Conservation (phyloP, 2,888 invertebrate species). For the Adineta ricciae region DNA sequence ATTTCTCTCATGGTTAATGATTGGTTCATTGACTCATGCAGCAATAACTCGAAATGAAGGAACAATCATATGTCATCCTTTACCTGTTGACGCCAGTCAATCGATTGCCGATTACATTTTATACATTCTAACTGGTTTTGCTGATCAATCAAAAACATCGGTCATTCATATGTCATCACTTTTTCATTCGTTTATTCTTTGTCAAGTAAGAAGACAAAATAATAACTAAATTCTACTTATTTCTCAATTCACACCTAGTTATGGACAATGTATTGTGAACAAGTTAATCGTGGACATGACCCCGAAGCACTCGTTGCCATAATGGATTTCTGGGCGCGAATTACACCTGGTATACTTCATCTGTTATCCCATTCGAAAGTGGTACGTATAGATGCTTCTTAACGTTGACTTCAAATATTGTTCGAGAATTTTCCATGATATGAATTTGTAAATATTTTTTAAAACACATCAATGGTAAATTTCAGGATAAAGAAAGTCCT, state of each 20-base stretch:
- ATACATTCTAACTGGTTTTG: slow-evolving; percentile 88
- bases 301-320: slow-evolving; percentile 57
- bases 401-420: background rate
- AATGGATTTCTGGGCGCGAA: slow-evolving; percentile 95
- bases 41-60: slow-evolving; percentile 57
- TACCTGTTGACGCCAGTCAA: slow-evolving; percentile 87
- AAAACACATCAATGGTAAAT: background rate
- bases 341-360: slow-evolving; percentile 86
- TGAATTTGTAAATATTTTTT: background rate
- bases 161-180: slow-evolving; percentile 87
- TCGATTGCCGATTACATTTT: slow-evolving; percentile 94
- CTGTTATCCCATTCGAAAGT: slow-evolving; percentile 80
- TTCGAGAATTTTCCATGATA: background rate
- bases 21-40: slow-evolving; percentile 75
- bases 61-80: slow-evolving; percentile 57
- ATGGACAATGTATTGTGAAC: slow-evolving; percentile 96
- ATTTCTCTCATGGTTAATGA: slow-evolving; percentile 81
- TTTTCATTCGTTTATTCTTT: slow-evolving; percentile 90
- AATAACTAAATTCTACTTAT: background rate
- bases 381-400: slow-evolving; percentile 55
- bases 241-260: slow-evolving; percentile 54
- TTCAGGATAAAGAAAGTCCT: slow-evolving; percentile 19
- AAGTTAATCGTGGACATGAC: slow-evolving; percentile 56
- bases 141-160: slow-evolving; percentile 81
- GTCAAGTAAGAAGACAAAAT: slow-evolving; percentile 60